These are phyloP conservation scores for Chaenogobius annularis DNA, from an alignment of 2,113 vertebrate genomes.

Conservation along the genomic window DNA sequence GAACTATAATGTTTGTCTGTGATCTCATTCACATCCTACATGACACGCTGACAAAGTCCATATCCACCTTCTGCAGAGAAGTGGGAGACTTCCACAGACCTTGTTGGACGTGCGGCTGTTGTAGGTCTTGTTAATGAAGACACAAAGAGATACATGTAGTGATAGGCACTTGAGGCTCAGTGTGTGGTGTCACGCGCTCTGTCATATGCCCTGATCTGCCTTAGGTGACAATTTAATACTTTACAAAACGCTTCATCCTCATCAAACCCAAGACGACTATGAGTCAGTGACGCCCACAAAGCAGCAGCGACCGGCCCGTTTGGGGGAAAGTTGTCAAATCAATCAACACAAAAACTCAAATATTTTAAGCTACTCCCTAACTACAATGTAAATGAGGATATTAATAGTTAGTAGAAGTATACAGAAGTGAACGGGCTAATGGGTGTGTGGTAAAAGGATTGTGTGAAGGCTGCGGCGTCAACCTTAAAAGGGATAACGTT, in stretches of 20 bases:
- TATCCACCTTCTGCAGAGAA: background rate
- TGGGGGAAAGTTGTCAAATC: background rate
- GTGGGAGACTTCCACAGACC: constrained; percentile 14
- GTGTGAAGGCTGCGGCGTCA: no score
- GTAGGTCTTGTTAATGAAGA: constrained; percentile 10
- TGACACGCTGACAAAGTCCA: background rate
- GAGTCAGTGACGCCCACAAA: background rate
- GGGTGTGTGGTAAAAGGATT: background rate
- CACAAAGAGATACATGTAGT: constrained; percentile 3
- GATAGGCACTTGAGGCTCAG: constrained; percentile 29
- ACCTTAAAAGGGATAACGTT: no score
- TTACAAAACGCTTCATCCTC: constrained; percentile 37
- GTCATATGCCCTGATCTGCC: constrained; percentile 60
- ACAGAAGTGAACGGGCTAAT: background rate
- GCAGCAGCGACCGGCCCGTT: background rate
- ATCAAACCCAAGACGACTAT: constrained; percentile 28
- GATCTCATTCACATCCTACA: background rate
- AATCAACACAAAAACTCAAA: background rate
- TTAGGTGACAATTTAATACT: constrained; percentile 56
- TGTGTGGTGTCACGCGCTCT: constrained; percentile 55
- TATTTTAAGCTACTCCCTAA: background rate
- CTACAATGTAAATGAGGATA: background rate
- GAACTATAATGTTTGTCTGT: no score
- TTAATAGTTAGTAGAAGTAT: background rate
- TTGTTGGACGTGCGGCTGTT: background rate